A percentile compares a stretch with the other conserved stretches of the same genome.
These are phyloP conservation scores for Adineta ricciae DNA, from an alignment of 2,888 invertebrate genomes.

Conservation along the genomic window DNA sequence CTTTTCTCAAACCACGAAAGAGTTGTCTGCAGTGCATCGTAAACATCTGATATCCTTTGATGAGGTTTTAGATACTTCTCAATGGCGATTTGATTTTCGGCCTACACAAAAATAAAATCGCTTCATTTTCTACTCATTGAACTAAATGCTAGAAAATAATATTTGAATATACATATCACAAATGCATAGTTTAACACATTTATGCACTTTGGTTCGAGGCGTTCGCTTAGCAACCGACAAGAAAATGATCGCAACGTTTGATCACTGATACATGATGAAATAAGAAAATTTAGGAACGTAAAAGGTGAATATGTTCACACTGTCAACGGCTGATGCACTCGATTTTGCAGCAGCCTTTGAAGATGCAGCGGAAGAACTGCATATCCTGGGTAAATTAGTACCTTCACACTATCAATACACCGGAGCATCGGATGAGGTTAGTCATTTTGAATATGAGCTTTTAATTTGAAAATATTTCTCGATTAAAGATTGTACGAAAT, in stretches of 20 bases:
- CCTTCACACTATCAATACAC: conserved; percentile 13
- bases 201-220: not conserved
- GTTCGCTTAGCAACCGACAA: not conserved
- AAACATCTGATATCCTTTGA: not conserved
- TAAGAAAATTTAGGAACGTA: not conserved
- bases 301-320: not conserved
- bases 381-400: conserved; percentile 15
- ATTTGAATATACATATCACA: not conserved
- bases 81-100: not conserved
- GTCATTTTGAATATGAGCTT: not conserved
- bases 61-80: not conserved
- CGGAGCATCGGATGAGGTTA: not conserved
- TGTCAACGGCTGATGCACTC: not conserved
- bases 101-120: not conserved
- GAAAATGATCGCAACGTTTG: not conserved
- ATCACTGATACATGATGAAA: not conserved
- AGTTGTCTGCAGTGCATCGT: not conserved
- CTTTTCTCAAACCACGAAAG: not conserved
- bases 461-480: not conserved
- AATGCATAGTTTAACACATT: not conserved
- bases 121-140: not conserved
- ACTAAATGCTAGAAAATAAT: not conserved
- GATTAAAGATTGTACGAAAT: not conserved
- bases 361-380: conserved; percentile 17
- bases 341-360: not conserved